Evolutionary conservation across 2,113 vertebrate genomes (phyloP).

Genomic region (Podarcis cretensis): DNA sequence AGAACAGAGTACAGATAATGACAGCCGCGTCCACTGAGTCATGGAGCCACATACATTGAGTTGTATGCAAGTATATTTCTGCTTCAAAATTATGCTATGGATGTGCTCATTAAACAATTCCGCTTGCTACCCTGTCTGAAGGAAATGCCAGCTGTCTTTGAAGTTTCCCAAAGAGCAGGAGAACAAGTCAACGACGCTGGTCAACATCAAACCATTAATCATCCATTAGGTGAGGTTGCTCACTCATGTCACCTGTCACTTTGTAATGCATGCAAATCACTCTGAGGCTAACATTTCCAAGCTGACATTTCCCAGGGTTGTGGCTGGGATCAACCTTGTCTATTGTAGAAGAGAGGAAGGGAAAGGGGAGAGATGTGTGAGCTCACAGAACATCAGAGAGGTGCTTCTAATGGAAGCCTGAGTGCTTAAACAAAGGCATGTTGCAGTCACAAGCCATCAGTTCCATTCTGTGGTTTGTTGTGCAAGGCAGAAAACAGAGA

Average conservation of each 20-base stretch:
- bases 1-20: neutral
- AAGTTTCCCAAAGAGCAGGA: slow-evolving; percentile 69
- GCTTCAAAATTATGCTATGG: neutral
- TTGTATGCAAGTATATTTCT: neutral
- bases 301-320: slow-evolving; percentile 71
- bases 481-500: neutral
- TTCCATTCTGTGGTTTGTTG: neutral
- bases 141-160: slow-evolving; percentile 71
- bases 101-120: slow-evolving; percentile 52
- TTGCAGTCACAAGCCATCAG: too few species aligned
- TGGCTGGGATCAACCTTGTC: slow-evolving; percentile 61
- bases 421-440: neutral
- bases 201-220: slow-evolving; percentile 77
- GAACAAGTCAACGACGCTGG: slow-evolving; percentile 64
- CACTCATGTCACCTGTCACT: slow-evolving; percentile 74
- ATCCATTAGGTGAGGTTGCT: slow-evolving; percentile 72
- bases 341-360: slow-evolving; percentile 59
- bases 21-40: neutral
- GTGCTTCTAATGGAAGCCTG: neutral
- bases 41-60: neutral
- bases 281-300: slow-evolving; percentile 70
- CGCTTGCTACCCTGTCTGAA: slow-evolving; percentile 44
- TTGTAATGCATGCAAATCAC: slow-evolving; percentile 76
- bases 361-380: slow-evolving; percentile 38
- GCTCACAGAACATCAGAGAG: slow-evolving; percentile 9